Base-by-base conservation (phyloP, 2,797 vertebrate genomes). In the Mallotus villosus region DNA sequence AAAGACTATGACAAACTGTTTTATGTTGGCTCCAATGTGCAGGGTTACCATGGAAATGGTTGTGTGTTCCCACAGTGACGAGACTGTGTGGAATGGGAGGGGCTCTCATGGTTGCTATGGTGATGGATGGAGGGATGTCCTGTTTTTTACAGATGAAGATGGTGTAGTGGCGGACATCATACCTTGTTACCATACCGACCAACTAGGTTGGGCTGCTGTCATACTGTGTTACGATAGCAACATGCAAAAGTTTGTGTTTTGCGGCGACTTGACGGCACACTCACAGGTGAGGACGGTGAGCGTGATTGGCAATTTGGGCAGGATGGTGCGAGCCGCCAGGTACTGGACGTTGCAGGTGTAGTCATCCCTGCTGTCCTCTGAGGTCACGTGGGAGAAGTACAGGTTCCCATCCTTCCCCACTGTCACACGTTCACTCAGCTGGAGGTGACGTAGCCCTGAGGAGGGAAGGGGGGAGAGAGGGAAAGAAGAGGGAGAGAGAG, bases 321-420 rank as follows among this genome's bases (percentile, higher is more conserved):
- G 90, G 81, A 98, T 97, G 76, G 94, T 95, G 21, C 95, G 92
- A 0, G 95, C 95, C 0, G 92, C 91, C 32, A 92, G 85, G 80
- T 96, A 97, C 87, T 97, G 96, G 8, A 95, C 93, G 0, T 97
- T 94, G 85, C 97, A 98, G 72, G 94, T 97, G 87, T 97, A 97
- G 89, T 98, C 96, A 0, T 87, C 80, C 75, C 94, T 93, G 75
- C 87, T 95, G 90, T 98, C 97, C 0, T 81, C 71, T 0, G 63
- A 21, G 27, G 72, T 88, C 68, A 95, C 88, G n/a, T 97, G 90
- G 76, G 97, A 93, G 66, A 98, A 97, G 85, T 97, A 98, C 2
- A 98, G 92, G 88, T 94, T 96, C 32, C 97, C 96, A 0, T 98
- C 95, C 55, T 91, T 93, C 3, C 96, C 95, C 82, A 93, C 90